These are phyloP conservation scores for Scaptomyza tumidula DNA, from an alignment of 2,888 invertebrate genomes.

Conservation along the genomic window DNA sequence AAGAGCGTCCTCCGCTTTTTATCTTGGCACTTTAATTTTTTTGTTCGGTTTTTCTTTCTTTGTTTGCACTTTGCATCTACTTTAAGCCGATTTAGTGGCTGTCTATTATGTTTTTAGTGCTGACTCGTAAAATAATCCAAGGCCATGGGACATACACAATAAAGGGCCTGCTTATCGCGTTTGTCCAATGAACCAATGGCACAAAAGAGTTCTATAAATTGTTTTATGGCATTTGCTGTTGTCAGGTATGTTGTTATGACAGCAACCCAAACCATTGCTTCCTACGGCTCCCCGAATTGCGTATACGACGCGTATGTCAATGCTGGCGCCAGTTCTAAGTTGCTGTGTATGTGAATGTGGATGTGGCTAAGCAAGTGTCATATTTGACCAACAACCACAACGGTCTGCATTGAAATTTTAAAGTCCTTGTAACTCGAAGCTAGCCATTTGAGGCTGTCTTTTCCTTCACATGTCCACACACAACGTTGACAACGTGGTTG, in stretches of 20 bases:
- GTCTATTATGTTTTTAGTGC: conserved; percentile 26
- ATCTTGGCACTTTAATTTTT: conserved; percentile 24
- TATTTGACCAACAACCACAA: conserved; percentile 55
- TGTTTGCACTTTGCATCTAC: conserved; percentile 40
- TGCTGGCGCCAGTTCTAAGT: conserved; percentile 12
- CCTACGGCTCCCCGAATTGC: conserved; percentile 41
- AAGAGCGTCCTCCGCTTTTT: conserved; percentile 6
- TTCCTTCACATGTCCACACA: conserved; percentile 4
- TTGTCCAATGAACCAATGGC: conserved; percentile 39
- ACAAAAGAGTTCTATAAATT: conserved; percentile 32
- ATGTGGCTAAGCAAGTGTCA: conserved; percentile 52
- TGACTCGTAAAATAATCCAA: conserved; percentile 55
- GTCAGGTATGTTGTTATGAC: conserved; percentile 30
- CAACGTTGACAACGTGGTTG: conserved; percentile 5
- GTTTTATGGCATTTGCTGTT: conserved; percentile 20
- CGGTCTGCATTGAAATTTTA: conserved; percentile 51
- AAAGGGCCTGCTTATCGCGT: conserved; percentile 53
- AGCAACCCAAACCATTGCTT: conserved; percentile 16
- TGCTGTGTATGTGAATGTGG: conserved; percentile 14
- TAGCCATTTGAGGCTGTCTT: conserved; percentile 41
- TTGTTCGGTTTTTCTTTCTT: conserved; percentile 26
- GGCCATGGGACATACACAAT: conserved; percentile 44
- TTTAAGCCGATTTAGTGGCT: conserved; percentile 1
- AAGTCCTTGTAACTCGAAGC: conserved; percentile 70
- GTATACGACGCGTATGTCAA: conserved; percentile 39